phyloP scores from a whole-genome alignment of 2,888 invertebrate genomes.

The Athrips mouffetella region DNA sequence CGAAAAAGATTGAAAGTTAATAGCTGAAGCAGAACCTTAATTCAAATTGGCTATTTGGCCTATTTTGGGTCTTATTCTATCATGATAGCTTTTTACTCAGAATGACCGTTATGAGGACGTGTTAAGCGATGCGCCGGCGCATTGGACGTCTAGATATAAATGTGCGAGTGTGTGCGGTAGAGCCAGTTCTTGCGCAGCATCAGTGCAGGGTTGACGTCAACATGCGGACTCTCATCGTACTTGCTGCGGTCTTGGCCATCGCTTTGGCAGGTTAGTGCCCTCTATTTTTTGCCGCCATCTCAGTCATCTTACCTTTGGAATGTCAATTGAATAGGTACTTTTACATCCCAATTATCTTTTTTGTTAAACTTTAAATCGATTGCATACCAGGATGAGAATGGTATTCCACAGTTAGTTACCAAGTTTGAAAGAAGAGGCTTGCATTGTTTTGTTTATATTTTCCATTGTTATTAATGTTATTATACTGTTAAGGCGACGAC shows the following conservation, averaged over 20 bases:
- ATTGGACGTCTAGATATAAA: constrained; percentile 51
- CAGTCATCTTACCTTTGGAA: constrained; percentile 20
- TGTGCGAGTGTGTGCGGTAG: constrained; percentile 39
- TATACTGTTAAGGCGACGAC: background rate
- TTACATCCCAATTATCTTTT: constrained; percentile 32
- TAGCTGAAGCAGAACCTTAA: background rate
- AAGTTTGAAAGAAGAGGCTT: background rate
- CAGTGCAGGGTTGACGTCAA: constrained; percentile 44
- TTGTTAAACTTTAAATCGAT: constrained; percentile 19
- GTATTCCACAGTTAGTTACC: background rate
- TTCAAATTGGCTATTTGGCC: constrained; percentile 31
- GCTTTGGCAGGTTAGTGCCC: constrained; percentile 74
- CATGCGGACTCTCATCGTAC: constrained; percentile 61
- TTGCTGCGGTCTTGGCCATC: constrained; percentile 56
- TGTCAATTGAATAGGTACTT: constrained; percentile 25
- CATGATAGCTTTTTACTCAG: constrained; percentile 47
- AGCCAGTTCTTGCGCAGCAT: constrained; percentile 58
- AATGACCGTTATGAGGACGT: constrained; percentile 54
- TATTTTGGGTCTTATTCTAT: constrained; percentile 36
- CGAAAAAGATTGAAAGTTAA: no score
- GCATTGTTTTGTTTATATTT: background rate
- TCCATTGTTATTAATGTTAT: background rate
- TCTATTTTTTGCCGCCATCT: constrained; percentile 51
- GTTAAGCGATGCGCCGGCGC: constrained; percentile 45
- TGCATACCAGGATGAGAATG: background rate